Percentiles rank a stretch among this genome's conserved stretches.
These are phyloP conservation scores for Hiodon alosoides DNA, from an alignment of 2,113 vertebrate genomes.

Conservation along the genomic window DNA sequence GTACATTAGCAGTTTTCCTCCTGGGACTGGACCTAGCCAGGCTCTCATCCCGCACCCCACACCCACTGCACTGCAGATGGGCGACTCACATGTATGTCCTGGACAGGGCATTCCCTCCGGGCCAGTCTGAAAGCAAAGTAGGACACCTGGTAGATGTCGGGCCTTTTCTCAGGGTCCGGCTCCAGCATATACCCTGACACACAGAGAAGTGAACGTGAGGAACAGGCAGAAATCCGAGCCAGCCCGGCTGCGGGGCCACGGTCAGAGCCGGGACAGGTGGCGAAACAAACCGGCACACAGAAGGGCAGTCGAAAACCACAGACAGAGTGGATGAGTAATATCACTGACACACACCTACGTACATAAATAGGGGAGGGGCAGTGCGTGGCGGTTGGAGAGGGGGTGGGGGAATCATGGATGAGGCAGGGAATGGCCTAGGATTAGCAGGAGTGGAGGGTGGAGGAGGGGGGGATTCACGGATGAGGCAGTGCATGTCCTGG, in stretches of 20 bases:
- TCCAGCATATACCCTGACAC: conserved; percentile 91
- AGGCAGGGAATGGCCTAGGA: conserved; percentile 96
- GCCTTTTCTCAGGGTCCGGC: conserved; percentile 88
- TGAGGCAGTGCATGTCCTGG: too few species aligned
- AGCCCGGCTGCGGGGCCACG: neutral
- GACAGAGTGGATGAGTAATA: neutral
- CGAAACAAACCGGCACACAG: neutral
- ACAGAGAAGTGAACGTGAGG: neutral
- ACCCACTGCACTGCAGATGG: neutral
- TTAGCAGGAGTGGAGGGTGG: conserved; percentile 60
- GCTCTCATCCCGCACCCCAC: neutral
- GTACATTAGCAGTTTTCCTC: neutral
- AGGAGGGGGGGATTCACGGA: neutral
- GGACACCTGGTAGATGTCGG: conserved; percentile 95
- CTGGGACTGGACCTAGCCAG: neutral
- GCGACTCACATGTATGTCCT: conserved; percentile 83
- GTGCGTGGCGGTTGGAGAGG: conserved; percentile 74
- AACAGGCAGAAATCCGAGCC: neutral
- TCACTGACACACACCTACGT: too few species aligned
- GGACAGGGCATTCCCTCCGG: conserved; percentile 82
- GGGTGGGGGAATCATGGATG: conserved; percentile 77
- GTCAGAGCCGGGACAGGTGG: neutral
- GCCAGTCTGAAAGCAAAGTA: conserved; percentile 89
- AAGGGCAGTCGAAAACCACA: neutral
- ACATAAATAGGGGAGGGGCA: conserved; percentile 72